phyloP scores from a whole-genome alignment of 2,888 invertebrate genomes.

The Villa cingulata region DNA sequence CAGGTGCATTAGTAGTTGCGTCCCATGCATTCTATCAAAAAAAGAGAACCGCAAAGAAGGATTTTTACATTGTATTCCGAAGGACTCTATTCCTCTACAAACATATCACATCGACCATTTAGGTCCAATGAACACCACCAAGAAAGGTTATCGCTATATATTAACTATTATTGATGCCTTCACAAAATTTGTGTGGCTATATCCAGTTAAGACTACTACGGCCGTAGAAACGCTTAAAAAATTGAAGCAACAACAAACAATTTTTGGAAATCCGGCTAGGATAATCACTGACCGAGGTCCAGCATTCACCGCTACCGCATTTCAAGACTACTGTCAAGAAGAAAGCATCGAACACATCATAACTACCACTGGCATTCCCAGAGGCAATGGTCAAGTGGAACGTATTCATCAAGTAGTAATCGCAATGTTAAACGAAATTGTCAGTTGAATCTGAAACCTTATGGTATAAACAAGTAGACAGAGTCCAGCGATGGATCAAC shows the following conservation, averaged over 20 bases:
- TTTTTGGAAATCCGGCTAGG: conserved; percentile 7
- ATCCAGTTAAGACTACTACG: conserved; percentile 2
- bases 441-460: too few relatives aligned
- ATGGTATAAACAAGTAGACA: too few relatives aligned
- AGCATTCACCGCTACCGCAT: conserved; percentile 12
- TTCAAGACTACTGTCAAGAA: conserved; percentile 7
- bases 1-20: conserved; percentile 8
- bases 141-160: conserved; percentile 7
- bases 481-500: too few relatives aligned
- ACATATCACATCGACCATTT: conserved; percentile 15
- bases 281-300: conserved; percentile 13
- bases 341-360: conserved; percentile 3
- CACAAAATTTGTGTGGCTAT: conserved; percentile 10
- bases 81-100: conserved; percentile 10
- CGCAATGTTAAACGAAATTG: neutral
- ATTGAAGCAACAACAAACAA: conserved; percentile 1
- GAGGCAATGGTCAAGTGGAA: conserved; percentile 13
- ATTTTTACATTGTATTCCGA: conserved; percentile 11
- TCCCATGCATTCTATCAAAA: conserved; percentile 5
- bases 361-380: conserved; percentile 7
- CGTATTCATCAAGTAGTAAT: neutral
- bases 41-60: conserved; percentile 2
- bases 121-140: conserved; percentile 12
- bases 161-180: conserved; percentile 11
- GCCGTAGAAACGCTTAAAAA: conserved; percentile 4